Conservation (phyloP, 2,113 vertebrate genomes). For the Bombycilla garrulus region DNA sequence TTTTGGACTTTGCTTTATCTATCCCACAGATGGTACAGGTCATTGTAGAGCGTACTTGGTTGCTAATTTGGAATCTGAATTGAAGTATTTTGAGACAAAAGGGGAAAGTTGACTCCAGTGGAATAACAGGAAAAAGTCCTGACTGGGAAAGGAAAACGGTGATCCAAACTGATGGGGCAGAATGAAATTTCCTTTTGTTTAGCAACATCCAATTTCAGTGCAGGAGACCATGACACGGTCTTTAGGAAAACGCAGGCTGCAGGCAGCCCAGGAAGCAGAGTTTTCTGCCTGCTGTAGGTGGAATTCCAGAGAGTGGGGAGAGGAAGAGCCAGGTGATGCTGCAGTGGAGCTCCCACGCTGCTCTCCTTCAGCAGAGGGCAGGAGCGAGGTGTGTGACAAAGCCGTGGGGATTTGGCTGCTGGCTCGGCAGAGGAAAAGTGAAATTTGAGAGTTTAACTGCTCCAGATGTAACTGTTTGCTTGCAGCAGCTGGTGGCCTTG, state of each 20-base stretch:
- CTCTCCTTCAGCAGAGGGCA: constrained; percentile 19
- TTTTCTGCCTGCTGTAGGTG: neutral
- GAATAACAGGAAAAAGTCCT: neutral
- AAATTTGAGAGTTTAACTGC: neutral
- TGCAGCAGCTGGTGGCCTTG: neutral
- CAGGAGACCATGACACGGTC: neutral
- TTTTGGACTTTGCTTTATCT: neutral
- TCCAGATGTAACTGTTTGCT: neutral
- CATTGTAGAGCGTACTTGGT: neutral
- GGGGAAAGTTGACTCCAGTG: neutral
- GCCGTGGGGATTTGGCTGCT: neutral
- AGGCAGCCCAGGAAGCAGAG: neutral
- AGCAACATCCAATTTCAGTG: neutral
- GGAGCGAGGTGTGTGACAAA: neutral
- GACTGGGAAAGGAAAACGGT: fast-evolving
- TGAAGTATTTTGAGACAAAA: neutral
- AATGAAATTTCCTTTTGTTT: constrained; percentile 13
- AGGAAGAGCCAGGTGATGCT: neutral
- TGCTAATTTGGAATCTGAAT: neutral
- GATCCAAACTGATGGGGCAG: neutral
- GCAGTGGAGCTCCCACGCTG: neutral
- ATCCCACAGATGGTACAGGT: neutral
- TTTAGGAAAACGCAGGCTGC: neutral
- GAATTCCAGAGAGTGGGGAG: neutral
- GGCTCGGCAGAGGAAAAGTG: fast-evolving